A percentile compares a stretch with the other conserved stretches of the same genome.
Evolutionary conservation across 2,113 vertebrate species (phyloP).

Genomic region (Gambusia affinis): DNA sequence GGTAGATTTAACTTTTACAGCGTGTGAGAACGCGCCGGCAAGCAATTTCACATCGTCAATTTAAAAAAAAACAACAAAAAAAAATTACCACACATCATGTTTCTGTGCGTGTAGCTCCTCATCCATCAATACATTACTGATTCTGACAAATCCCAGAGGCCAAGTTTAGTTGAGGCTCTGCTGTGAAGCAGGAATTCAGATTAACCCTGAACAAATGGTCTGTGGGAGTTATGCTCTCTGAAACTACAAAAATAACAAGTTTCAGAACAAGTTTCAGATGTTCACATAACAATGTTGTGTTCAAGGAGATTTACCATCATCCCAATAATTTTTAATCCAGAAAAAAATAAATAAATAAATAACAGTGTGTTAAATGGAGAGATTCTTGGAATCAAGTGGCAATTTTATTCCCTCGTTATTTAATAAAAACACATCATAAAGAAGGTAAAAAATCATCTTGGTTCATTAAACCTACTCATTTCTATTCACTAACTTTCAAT

Average conservation of each 20-base stretch:
- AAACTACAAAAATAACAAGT: too few relatives aligned
- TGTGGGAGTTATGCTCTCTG: background rate
- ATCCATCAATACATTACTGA: slow-evolving; percentile 26
- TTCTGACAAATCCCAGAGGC: slow-evolving; percentile 40
- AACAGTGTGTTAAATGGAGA: background rate
- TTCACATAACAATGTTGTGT: background rate
- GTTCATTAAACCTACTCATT: slow-evolving; percentile 13
- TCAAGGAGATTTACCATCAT: background rate
- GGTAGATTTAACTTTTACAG: background rate
- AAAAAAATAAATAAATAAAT: background rate
- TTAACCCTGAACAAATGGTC: background rate
- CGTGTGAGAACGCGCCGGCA: slow-evolving; percentile 10
- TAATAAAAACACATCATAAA: slow-evolving; percentile 9
- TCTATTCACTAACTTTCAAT: background rate
- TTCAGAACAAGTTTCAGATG: background rate
- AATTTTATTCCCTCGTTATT: background rate
- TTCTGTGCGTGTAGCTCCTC: slow-evolving; percentile 28
- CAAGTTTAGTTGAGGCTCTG: background rate
- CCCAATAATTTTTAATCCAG: background rate
- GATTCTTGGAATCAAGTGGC: background rate
- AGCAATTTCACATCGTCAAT: slow-evolving; percentile 25
- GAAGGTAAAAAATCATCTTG: background rate
- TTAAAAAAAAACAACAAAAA: background rate
- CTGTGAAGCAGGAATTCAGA: background rate
- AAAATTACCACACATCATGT: slow-evolving; percentile 26